A percentile compares a stretch with the other conserved stretches of the same genome.
Conservation (phyloP, 2,113 vertebrate species). For the Uria aalge region DNA sequence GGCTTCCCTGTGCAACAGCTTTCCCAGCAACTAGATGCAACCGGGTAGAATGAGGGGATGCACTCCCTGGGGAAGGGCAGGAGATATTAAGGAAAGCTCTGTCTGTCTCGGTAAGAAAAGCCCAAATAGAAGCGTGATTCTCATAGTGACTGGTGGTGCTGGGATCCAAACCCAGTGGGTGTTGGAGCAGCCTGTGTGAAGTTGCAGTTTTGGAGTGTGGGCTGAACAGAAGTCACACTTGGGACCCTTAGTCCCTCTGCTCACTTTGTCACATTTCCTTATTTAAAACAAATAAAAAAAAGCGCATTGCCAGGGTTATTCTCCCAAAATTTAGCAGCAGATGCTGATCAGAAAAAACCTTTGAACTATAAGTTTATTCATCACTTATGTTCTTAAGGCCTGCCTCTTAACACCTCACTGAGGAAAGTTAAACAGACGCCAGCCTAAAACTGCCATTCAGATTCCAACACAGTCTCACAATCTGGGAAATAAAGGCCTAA, state of each 20-base stretch:
- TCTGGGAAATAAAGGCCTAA: background rate
- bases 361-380: background rate
- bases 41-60: too few species aligned
- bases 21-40: background rate
- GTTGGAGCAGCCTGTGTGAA: background rate
- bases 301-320: background rate
- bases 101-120: background rate
- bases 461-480: background rate
- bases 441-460: background rate
- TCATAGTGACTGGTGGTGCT: rapidly evolving
- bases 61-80: background rate
- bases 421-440: background rate
- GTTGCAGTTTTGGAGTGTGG: background rate
- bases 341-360: background rate
- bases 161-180: background rate
- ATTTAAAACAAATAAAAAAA: background rate
- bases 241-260: background rate
- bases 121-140: rapidly evolving
- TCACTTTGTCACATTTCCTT: background rate
- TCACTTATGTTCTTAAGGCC: background rate
- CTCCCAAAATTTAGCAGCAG: background rate
- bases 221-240: background rate
- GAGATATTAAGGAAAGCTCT: background rate
- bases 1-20: background rate
- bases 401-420: background rate